Percentiles rank a stretch among this genome's conserved stretches.
These are phyloP conservation scores for Tenthredo scrophulariae DNA, from an alignment of 2,888 invertebrate species.

Conservation along the genomic window DNA sequence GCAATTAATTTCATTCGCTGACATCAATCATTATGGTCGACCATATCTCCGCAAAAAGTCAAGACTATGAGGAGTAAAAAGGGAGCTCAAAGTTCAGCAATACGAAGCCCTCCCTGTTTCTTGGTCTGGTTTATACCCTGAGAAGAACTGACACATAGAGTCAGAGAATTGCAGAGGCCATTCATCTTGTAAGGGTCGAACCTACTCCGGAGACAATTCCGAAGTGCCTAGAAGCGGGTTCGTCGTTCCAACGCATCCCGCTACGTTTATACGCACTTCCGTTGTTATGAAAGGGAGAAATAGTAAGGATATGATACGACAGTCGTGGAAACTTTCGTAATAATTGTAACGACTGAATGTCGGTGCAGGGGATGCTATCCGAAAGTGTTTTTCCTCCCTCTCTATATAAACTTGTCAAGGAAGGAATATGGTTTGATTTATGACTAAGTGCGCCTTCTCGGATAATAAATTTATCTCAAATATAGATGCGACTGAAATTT, in stretches of 20 bases:
- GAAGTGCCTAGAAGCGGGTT: constrained; percentile 32
- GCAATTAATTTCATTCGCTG: not conserved
- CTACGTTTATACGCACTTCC: constrained; percentile 45
- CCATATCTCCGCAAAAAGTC: not conserved
- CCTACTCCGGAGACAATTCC: constrained; percentile 60
- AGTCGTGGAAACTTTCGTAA: constrained; percentile 48
- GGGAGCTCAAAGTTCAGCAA: constrained; percentile 72
- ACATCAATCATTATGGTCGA: not conserved
- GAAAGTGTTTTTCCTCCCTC: constrained; percentile 34
- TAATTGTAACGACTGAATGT: constrained; percentile 42
- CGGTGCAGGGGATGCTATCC: not conserved
- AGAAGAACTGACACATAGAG: not conserved
- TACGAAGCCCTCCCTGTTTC: constrained; percentile 61
- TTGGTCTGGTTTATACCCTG: not conserved
- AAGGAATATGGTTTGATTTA: constrained; percentile 43
- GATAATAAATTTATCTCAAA: not conserved
- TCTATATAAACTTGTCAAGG: constrained; percentile 35
- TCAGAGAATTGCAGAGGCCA: constrained; percentile 54
- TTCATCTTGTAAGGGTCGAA: constrained; percentile 69
- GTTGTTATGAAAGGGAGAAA: constrained; percentile 56
- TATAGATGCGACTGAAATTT: not conserved
- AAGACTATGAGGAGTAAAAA: not conserved
- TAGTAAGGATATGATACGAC: constrained; percentile 50
- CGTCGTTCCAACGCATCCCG: constrained; percentile 8
- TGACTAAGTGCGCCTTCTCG: not conserved